Evolutionary conservation across 2,797 vertebrate genomes (phyloP).

Genomic region (Dendrocincla tyrannina): DNA sequence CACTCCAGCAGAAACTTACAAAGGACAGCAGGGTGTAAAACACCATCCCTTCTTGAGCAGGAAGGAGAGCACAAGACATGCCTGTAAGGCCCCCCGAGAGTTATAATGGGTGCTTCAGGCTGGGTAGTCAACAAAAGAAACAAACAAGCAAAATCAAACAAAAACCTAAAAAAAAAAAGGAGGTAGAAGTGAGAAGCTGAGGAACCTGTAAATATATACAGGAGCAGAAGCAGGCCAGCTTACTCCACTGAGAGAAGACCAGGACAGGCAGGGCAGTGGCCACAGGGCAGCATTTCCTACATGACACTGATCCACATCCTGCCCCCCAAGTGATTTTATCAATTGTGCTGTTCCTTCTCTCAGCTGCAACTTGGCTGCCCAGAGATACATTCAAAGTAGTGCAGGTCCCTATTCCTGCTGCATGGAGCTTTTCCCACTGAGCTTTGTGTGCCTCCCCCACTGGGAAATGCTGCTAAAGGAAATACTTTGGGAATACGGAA

Average conservation of each 20-base stretch:
- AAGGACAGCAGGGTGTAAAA: not conserved
- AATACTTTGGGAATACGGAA: not conserved
- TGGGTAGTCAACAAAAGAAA: not conserved
- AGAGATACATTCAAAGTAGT: not conserved
- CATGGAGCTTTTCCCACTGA: not conserved
- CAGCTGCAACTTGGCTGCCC: not conserved
- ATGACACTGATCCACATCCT: conserved; percentile 2
- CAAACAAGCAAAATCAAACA: not conserved
- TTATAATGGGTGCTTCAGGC: not conserved
- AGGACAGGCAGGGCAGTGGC: not conserved
- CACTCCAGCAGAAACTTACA: not conserved
- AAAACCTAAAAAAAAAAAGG: not conserved
- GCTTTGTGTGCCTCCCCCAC: not conserved
- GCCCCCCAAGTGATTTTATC: not conserved
- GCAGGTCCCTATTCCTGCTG: not conserved
- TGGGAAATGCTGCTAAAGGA: conserved; percentile 13
- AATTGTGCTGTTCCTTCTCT: not conserved
- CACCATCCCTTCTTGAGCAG: not conserved
- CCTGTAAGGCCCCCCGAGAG: not conserved
- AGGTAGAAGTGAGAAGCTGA: not conserved
- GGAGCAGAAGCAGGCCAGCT: not conserved
- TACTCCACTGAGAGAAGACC: not conserved
- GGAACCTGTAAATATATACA: not conserved
- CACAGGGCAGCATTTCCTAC: not conserved
- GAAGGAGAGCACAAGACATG: not conserved